These are phyloP conservation scores for Hirudinaria manillensis DNA, from an alignment of 2,888 invertebrate species.

Conservation along the genomic window DNA sequence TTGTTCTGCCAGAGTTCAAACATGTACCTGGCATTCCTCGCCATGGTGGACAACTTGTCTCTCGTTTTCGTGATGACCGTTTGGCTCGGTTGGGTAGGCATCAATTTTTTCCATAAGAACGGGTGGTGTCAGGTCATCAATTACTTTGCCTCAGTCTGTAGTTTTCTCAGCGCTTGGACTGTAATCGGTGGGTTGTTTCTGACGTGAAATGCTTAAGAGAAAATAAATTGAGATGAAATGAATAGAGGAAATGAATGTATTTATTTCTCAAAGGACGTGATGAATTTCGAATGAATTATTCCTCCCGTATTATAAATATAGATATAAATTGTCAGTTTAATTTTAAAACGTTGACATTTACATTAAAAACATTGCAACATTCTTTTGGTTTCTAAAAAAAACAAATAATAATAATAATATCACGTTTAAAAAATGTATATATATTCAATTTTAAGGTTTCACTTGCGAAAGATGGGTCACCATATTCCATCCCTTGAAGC, in stretches of 20 bases:
- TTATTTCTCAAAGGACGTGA: too few relatives aligned
- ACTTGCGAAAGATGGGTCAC: conserved; percentile 39
- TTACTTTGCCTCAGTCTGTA: conserved; percentile 60
- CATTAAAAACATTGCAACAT: too few relatives aligned
- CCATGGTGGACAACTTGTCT: conserved; percentile 72
- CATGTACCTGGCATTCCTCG: conserved; percentile 71
- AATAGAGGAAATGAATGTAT: too few relatives aligned
- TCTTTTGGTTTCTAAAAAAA: too few relatives aligned
- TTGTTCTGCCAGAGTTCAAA: conserved; percentile 69
- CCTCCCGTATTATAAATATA: too few relatives aligned
- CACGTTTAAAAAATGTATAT: too few relatives aligned
- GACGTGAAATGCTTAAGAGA: not conserved
- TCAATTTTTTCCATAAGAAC: conserved; percentile 48
- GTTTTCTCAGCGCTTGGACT: conserved; percentile 41
- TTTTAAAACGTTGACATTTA: too few relatives aligned
- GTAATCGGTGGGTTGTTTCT: conserved; percentile 32
- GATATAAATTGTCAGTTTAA: too few relatives aligned
- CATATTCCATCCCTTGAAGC: conserved; percentile 38
- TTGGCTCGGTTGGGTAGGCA: conserved; percentile 46
- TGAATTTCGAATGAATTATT: too few relatives aligned
- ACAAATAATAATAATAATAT: too few relatives aligned
- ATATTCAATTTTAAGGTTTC: conserved; percentile 30
- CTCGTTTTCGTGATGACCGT: conserved; percentile 62
- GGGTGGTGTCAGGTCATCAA: conserved; percentile 69
- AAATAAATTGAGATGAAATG: too few relatives aligned